A percentile compares a stretch with the other conserved stretches of the same genome.
Evolutionary conservation across 2,888 invertebrate genomes (phyloP).

Genomic region (Parasteatoda lunata): DNA sequence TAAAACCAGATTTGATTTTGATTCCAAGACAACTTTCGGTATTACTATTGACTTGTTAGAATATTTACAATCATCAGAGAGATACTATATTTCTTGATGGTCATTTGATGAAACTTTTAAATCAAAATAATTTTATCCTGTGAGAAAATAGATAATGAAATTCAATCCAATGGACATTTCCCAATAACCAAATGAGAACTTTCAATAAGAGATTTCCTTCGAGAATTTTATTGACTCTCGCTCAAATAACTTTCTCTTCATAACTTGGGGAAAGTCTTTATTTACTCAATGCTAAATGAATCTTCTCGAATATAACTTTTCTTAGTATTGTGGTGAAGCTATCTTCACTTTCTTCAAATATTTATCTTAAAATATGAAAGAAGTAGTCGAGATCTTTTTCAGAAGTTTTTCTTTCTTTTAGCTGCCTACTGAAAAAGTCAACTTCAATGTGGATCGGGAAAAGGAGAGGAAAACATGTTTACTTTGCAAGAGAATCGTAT

Average conservation of each 20-base stretch:
- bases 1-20: too few relatives aligned
- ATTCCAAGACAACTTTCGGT: too few relatives aligned
- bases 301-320: slow-evolving; percentile 28
- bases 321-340: slow-evolving; percentile 23
- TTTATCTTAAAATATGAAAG: slow-evolving; percentile 59
- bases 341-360: slow-evolving; percentile 32
- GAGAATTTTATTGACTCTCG: slow-evolving; percentile 33
- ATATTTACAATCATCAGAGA: too few relatives aligned
- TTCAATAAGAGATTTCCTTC: slow-evolving; percentile 50
- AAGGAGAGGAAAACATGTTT: slow-evolving; percentile 24
- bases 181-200: slow-evolving; percentile 20
- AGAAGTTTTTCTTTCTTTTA: slow-evolving; percentile 14
- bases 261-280: slow-evolving; percentile 38
- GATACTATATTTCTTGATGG: too few relatives aligned
- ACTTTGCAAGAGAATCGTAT: slow-evolving; percentile 28
- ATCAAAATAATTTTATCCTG: background rate
- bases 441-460: background rate
- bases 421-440: slow-evolving; percentile 3
- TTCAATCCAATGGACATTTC: slow-evolving; percentile 21
- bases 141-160: slow-evolving; percentile 6
- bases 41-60: too few relatives aligned
- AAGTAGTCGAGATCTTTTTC: slow-evolving; percentile 30
- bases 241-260: slow-evolving; percentile 33
- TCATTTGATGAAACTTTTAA: too few relatives aligned
- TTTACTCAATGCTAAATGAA: slow-evolving; percentile 58